Conservation (phyloP, 2,797 vertebrate genomes). For the Lycodopsis pacificus region DNA sequence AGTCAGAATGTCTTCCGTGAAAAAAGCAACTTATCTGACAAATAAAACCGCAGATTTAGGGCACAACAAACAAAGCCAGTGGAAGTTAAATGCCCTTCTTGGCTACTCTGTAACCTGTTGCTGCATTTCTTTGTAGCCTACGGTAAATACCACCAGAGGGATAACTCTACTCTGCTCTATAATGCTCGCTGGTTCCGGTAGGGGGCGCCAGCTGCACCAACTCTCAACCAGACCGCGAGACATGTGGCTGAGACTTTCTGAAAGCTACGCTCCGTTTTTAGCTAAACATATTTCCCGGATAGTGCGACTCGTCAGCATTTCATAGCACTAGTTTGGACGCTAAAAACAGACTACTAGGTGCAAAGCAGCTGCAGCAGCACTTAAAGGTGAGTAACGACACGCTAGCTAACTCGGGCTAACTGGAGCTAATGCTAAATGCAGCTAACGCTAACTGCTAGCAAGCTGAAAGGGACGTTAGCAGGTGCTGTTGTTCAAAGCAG, state of each 20-base stretch:
- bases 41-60: no score
- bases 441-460: constrained; percentile 55
- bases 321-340: constrained; percentile 22
- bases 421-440: constrained; percentile 38
- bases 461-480: constrained; percentile 75
- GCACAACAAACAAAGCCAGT: neutral
- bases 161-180: constrained; percentile 24
- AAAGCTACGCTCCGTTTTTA: constrained; percentile 66
- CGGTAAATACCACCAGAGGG: neutral
- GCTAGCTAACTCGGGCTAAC: constrained; percentile 59
- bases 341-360: constrained; percentile 3
- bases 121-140: neutral
- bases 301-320: constrained; percentile 28
- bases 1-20: neutral
- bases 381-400: constrained; percentile 66
- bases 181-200: constrained; percentile 29
- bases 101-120: neutral
- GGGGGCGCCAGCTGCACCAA: constrained; percentile 57
- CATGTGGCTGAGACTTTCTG: constrained; percentile 82
- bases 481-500: constrained; percentile 74
- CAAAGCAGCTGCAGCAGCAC: constrained; percentile 37
- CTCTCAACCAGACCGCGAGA: constrained; percentile 67
- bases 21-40: neutral
- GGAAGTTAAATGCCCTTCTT: neutral
- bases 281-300: constrained; percentile 41